Percentiles rank a stretch among this genome's conserved stretches.
Evolutionary conservation across 92 coral and sea anemone genomes (phyloP).

Genomic region (Heliopora coerulea): DNA sequence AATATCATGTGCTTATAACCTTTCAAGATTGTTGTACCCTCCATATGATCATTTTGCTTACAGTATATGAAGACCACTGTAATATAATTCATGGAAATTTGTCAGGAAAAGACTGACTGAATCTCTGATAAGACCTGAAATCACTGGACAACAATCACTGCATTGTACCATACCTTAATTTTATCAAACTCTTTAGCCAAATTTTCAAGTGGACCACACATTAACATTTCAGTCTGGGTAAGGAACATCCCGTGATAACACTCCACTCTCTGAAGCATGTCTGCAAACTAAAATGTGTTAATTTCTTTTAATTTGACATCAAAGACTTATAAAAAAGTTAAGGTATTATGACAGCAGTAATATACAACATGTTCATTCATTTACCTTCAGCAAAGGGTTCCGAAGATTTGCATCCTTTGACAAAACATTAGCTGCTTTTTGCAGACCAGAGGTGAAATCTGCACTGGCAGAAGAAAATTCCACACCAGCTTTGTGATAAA

Average conservation of each 20-base stretch:
- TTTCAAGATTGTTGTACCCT: too few relatives aligned
- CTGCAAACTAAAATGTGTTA: constrained; percentile 73
- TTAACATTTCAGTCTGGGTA: constrained; percentile 84
- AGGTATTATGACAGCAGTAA: background rate
- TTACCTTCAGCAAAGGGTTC: constrained; percentile 86
- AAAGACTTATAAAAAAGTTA: too few relatives aligned
- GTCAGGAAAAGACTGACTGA: too few relatives aligned
- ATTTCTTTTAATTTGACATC: too few relatives aligned
- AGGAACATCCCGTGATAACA: constrained; percentile 96
- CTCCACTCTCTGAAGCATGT: constrained; percentile 93
- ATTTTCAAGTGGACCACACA: constrained; percentile 74
- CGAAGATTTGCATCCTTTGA: constrained; percentile 78
- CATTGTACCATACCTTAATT: constrained; percentile 62
- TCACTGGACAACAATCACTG: too few relatives aligned
- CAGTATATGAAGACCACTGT: too few relatives aligned
- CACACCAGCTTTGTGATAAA: constrained; percentile 71
- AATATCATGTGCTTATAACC: too few relatives aligned
- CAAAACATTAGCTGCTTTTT: constrained; percentile 73
- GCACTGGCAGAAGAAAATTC: constrained; percentile 70
- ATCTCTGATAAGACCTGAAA: background rate
- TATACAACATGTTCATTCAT: background rate
- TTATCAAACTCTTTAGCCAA: constrained; percentile 85
- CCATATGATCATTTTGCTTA: too few relatives aligned
- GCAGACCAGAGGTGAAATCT: constrained; percentile 67
- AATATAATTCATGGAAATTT: too few relatives aligned